Base-by-base conservation (phyloP, 2,888 invertebrate species). In the Alviniconcha strummeri region DNA sequence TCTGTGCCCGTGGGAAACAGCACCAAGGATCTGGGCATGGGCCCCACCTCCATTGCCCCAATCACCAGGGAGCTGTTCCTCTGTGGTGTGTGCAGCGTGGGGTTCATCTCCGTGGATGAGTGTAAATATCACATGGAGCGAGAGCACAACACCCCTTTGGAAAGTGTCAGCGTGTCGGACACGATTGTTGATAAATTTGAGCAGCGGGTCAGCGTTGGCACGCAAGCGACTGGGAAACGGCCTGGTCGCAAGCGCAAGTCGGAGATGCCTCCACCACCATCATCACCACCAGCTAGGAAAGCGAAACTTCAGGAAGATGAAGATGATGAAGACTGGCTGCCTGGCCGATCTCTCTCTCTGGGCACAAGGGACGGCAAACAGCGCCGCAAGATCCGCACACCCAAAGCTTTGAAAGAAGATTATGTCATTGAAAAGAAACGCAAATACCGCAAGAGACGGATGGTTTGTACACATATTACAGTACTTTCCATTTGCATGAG, bases 81-180 rank as follows among this genome's bases (percentile, higher is more conserved):
- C 5, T 94, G 94, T 90, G 93, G 93, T 5, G 91, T 92, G 82
- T 94, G 94, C 84, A 92, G 90, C 83, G 87, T 91, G 60, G 93
- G 92, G 0, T 94, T 93, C 86, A 87, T 87, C 69, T 90, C 87
- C 54, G 91, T 94, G 36, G 93, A 93, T 6, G 91, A 91, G 17
- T 93, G 93, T 85, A 92, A 93, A 77, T 84, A 87, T 54, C 94
- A 94, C 84, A 93, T 94, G 92, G 87, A 91, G 55, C 80, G 90
- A 52, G 92, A 90, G 9, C 92, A 93, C 83, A 88, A 86, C n/a
- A 74, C 85, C 4, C 83, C 81, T 72, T 87, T 84, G n/a, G 87
- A 84, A 36, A 72, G 84, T 15, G 80, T 84, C 69, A 78, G 83
- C 60, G 83, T 80, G 5, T 75, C 67, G 55, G 84, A 79, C 8